A percentile compares a stretch with the other conserved stretches of the same genome.
Conservation (phyloP, 2,888 invertebrate genomes). For the Drosophila gaucha region DNA sequence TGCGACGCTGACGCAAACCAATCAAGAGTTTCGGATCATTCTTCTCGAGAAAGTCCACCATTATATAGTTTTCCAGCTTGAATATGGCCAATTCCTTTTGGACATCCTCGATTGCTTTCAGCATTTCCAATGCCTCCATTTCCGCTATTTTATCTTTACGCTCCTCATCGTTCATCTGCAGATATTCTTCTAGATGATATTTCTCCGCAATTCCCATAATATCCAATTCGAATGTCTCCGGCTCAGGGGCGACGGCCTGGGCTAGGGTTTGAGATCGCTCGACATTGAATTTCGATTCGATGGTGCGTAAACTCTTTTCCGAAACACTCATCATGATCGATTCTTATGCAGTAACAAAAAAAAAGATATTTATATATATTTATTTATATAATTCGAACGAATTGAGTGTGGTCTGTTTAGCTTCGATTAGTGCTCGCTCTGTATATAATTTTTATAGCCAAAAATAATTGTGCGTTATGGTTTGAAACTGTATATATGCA, state of each 20-base stretch:
- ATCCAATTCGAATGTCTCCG: constrained; percentile 53
- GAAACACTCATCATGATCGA: constrained; percentile 25
- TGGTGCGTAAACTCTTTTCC: constrained; percentile 4
- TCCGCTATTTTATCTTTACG: constrained; percentile 43
- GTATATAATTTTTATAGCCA: constrained; percentile 7
- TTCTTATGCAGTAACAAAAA: not conserved
- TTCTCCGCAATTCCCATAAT: constrained; percentile 59
- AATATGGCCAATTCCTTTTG: constrained; percentile 70
- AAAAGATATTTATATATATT: not conserved
- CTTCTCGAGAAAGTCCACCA: constrained; percentile 81
- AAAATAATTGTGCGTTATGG: constrained; percentile 4
- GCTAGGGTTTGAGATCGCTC: constrained; percentile 5
- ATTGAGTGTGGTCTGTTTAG: not conserved
- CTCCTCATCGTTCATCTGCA: constrained; percentile 47
- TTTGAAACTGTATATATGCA: not conserved
- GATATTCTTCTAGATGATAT: constrained; percentile 57
- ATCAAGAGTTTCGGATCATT: constrained; percentile 82
- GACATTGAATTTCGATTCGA: not conserved
- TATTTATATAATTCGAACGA: not conserved
- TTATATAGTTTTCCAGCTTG: constrained; percentile 79
- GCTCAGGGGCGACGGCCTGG: not conserved
- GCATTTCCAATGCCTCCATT: constrained; percentile 78
- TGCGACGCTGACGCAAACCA: constrained; percentile 73
- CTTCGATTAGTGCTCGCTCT: not conserved
- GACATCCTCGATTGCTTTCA: constrained; percentile 66